Percentiles rank a stretch among this genome's conserved stretches.
Conservation (phyloP, 1,140 invertebrate genomes). For the Lordiphosa stackelbergi region DNA sequence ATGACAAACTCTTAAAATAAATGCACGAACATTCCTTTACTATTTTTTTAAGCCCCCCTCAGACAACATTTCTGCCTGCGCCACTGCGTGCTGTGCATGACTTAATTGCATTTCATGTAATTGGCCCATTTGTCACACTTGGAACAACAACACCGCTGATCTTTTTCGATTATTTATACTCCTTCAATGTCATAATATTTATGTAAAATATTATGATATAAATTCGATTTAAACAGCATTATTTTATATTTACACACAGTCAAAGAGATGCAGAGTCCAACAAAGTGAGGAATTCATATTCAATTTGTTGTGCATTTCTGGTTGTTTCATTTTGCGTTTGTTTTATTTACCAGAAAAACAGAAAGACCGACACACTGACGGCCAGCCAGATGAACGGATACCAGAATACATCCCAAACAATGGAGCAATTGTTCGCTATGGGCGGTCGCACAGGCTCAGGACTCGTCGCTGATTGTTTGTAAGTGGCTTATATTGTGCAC, state of each 20-base stretch:
- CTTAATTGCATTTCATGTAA: slow-evolving; percentile 7
- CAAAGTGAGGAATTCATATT: slow-evolving; percentile 14
- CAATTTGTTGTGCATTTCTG: slow-evolving; percentile 46
- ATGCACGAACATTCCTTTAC: no score
- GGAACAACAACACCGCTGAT: slow-evolving; percentile 26
- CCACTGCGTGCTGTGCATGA: no score
- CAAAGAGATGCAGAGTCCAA: background rate
- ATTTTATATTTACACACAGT: slow-evolving; percentile 30
- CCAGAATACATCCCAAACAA: slow-evolving; percentile 29
- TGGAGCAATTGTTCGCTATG: slow-evolving; percentile 56
- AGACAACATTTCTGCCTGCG: no score
- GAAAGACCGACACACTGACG: slow-evolving; percentile 11
- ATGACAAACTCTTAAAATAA: no score
- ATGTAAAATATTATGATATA: slow-evolving; percentile 39
- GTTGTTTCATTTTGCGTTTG: slow-evolving; percentile 27
- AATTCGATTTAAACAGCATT: slow-evolving; percentile 31
- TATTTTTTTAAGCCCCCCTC: no score
- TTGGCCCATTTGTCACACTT: slow-evolving; percentile 31
- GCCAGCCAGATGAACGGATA: slow-evolving; percentile 14
- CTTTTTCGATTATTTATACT: slow-evolving; percentile 13
- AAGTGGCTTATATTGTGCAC: slow-evolving; percentile 70
- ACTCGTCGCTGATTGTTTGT: slow-evolving; percentile 69
- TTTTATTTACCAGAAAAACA: slow-evolving; percentile 56
- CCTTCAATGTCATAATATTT: slow-evolving; percentile 25
- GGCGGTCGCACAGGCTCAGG: slow-evolving; percentile 20